Evolutionary conservation across 2,113 vertebrate species (phyloP), one percentile per base, ranked within the genome.

Genomic region (Aplodontia rufa): DNA sequence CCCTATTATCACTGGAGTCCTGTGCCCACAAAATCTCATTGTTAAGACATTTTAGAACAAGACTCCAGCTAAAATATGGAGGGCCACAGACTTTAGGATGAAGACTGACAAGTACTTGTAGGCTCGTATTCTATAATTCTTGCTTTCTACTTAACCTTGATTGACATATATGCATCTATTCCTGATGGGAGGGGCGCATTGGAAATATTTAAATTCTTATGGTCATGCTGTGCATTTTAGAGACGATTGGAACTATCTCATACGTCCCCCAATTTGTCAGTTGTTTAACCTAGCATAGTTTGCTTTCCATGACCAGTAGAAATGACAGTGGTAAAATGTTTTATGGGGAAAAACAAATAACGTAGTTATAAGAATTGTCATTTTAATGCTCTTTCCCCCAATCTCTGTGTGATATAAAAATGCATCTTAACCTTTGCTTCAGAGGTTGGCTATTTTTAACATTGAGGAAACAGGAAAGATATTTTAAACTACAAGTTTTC

Each of bases 131-230:
- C 22, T 20, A 30, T 71, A 69, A 69, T 79, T 64, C 66, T 58
- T 88, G 24, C 40, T 69, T 85, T 90, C 55, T 92, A 74, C 17
- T 92, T 90, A 93, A 93, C 62, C 94, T 94, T 37, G 66, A 88
- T 75, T 12, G n/a, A 96, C 94, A 82, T 88, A 94, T 88, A 71
- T 42, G 60, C 32, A 19, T 87, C 51, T 89, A 81, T 91, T 83
- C 74, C 72, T 42, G 11, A 66, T 10, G 81, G 74, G 91, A 58
- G 85, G 83, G 68, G 20, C 88, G 66, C 89, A 69, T 53, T 95
- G 95, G 91, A 96, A 93, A 96, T 96, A 97, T 91, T 94, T 96
- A 93, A 97, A 96, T 94, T 94, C 40, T 87, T 80, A 88, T 1
- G 40, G 95, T 82, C 88, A 80, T 82, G 85, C 88, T 96, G 95